Base-by-base conservation (phyloP, 2,113 vertebrate species). In the Pterocles burchelli region DNA sequence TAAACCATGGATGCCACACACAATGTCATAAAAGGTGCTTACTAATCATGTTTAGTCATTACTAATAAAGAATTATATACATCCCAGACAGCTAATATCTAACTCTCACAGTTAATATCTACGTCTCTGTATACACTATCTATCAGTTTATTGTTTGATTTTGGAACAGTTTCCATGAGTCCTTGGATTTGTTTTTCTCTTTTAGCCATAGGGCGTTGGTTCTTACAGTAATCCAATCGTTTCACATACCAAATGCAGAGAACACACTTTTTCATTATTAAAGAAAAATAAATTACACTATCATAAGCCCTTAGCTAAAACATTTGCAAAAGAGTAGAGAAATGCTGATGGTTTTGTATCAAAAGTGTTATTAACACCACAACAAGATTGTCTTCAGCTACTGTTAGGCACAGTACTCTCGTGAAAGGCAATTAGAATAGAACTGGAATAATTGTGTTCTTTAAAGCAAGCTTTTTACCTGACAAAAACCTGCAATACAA, bases 151-250 rank as follows among this genome's bases (percentile, higher is more conserved):
- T 77, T 76, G 58, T 61, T 89, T 89, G 33, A 85, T 94, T 28
- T 43, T 29, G 55, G 63, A 2, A 43, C 55, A 46, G 91, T 91
- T 93, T 93, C 54, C 55, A 28, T 49, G 72, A 61, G 49, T 52
- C 54, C 51, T 79, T 58, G 51, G 49, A 61, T 81, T 89, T 92
- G 91, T 91, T 97, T 96, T 95, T 67, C 46, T 54, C 26, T 11
- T 41, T 29, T 21, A 65, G 52, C 92, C 3, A 0, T 70, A 97
- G 98, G 98, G 98, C 96, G 97, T 97, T 98, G 98, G 97, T 97
- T 97, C 94, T 77, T 45, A 65, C 52, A 92, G 85, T 81, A 96
- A 94, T 87, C 90, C 94, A 94, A 63, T 96, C 52, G 36, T 93
- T 92, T 91, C 96, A 52, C 7, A 3, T 21, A 89, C 65, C 54